Evolutionary conservation across 2,888 invertebrate species (phyloP).

Genomic region (Chrysopilus asiliformis): DNA sequence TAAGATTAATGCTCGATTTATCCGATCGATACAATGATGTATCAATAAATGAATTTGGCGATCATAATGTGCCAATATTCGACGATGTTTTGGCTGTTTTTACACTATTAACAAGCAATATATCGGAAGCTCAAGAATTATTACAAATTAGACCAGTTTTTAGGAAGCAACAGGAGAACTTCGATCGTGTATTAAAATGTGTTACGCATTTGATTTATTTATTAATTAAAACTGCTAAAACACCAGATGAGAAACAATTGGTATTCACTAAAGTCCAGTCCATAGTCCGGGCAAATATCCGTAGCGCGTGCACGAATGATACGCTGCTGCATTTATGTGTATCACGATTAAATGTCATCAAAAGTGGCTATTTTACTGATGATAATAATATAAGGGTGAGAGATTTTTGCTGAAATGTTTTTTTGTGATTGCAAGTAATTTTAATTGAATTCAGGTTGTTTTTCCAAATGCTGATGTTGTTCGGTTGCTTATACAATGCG

Average conservation of each 20-base stretch:
- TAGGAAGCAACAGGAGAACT: constrained; percentile 66
- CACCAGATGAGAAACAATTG: constrained; percentile 37
- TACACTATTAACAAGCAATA: constrained; percentile 48
- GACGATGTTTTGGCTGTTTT: constrained; percentile 58
- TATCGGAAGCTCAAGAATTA: constrained; percentile 42
- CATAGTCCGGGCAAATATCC: constrained; percentile 49
- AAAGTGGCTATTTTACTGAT: constrained; percentile 61
- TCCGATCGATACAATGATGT: constrained; percentile 44
- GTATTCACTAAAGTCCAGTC: constrained; percentile 39
- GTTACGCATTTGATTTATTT: constrained; percentile 64
- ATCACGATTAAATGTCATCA: constrained; percentile 61
- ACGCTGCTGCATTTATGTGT: constrained; percentile 76
- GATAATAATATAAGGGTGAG: constrained; percentile 42
- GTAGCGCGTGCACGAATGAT: constrained; percentile 57
- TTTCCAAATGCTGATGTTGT: constrained; percentile 62
- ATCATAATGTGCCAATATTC: constrained; percentile 45
- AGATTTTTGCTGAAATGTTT: no score
- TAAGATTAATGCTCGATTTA: constrained; percentile 67
- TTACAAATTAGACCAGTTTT: constrained; percentile 51
- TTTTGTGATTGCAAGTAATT: background rate
- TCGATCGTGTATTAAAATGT: constrained; percentile 68
- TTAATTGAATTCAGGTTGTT: constrained; percentile 41
- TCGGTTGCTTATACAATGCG: constrained; percentile 59
- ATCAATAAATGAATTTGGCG: constrained; percentile 35
- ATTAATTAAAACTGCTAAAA: constrained; percentile 44